A percentile compares a stretch with the other conserved stretches of the same genome.
phyloP scores from a whole-genome alignment of 2,113 vertebrate genomes.

The Isichthys henryi region DNA sequence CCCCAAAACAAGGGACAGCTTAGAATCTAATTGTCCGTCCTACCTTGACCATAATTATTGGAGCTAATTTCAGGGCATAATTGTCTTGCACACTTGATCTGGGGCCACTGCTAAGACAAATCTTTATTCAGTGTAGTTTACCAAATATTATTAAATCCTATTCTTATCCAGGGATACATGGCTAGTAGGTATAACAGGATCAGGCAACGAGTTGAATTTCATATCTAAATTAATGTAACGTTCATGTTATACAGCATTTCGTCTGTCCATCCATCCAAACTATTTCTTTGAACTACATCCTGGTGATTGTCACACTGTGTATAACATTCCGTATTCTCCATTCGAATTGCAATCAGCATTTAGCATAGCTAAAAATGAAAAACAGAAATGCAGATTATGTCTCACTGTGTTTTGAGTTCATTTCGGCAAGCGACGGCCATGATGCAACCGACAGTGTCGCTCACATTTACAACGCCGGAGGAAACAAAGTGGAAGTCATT shows the following conservation, averaged over 20 bases:
- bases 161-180: background rate
- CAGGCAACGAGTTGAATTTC: background rate
- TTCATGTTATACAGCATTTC: background rate
- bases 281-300: background rate
- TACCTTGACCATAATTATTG: background rate
- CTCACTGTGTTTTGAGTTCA: background rate
- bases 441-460: background rate
- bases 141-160: background rate
- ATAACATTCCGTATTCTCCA: background rate
- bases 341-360: background rate
- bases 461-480: background rate
- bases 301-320: background rate
- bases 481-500: background rate
- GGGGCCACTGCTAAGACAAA: background rate
- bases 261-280: background rate
- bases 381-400: background rate
- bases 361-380: background rate
- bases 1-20: background rate
- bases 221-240: background rate
- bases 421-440: background rate
- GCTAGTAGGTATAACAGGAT: background rate
- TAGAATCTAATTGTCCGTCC: background rate
- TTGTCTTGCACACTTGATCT: background rate
- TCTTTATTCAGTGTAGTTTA: background rate
- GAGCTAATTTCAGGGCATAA: background rate